Conservation (phyloP, 2,888 invertebrate species). For the Eristalinus sepulchralis region DNA sequence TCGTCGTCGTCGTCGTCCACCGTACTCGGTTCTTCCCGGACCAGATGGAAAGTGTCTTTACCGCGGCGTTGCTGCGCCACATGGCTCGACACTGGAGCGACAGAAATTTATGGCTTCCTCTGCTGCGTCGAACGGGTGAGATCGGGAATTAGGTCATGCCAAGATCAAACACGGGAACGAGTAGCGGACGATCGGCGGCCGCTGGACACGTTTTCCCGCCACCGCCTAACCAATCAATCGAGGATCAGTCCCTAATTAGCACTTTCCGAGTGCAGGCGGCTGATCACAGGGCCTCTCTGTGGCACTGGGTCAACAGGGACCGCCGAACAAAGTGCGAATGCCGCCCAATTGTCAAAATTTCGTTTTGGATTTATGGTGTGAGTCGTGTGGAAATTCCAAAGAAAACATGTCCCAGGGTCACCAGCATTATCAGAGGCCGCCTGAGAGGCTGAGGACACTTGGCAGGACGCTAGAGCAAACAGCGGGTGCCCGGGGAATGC, state of each 20-base stretch:
- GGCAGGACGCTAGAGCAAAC: conserved; percentile 57
- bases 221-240: not conserved
- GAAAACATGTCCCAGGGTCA: conserved; percentile 61
- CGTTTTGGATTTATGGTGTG: conserved; percentile 1
- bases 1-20: conserved; percentile 3
- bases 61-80: conserved; percentile 16
- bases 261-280: conserved; percentile 57
- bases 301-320: conserved; percentile 41
- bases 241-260: conserved; percentile 63
- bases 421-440: conserved; percentile 31
- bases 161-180: conserved; percentile 10
- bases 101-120: conserved; percentile 62
- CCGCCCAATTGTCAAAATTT: conserved; percentile 57
- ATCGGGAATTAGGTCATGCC: conserved; percentile 49
- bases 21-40: not conserved
- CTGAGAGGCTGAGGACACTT: not conserved
- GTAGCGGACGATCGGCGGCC: conserved; percentile 24
- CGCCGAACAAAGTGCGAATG: conserved; percentile 48
- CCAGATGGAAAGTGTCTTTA: conserved; percentile 63
- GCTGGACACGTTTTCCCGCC: conserved; percentile 39
- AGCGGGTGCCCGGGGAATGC: conserved; percentile 9
- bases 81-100: conserved; percentile 31
- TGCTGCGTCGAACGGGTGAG: not conserved
- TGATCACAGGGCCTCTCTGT: conserved; percentile 45
- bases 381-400: conserved; percentile 36